phyloP scores from a whole-genome alignment of 2,888 invertebrate species.

The Drosophila gaucha region DNA sequence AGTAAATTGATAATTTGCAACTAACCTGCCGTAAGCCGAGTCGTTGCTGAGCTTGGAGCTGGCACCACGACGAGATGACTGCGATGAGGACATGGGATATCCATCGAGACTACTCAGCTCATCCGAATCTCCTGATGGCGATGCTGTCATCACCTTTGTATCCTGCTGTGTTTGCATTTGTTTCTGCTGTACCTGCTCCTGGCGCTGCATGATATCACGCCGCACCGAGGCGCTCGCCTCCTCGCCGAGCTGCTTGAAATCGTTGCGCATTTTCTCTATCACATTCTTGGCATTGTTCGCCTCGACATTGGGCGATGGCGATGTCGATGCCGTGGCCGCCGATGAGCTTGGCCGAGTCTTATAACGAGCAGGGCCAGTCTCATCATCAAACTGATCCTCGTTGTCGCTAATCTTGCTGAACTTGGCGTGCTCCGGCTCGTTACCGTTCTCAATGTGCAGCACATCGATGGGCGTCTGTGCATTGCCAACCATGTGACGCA shows the following conservation, averaged over 20 bases:
- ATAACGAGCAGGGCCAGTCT: constrained; percentile 33
- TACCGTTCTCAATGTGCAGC: constrained; percentile 79
- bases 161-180: constrained; percentile 27
- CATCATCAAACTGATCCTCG: constrained; percentile 63
- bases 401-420: constrained; percentile 82
- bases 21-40: constrained; percentile 95
- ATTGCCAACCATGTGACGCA: constrained; percentile 82
- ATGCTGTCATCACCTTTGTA: constrained; percentile 39
- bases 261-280: constrained; percentile 81
- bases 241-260: constrained; percentile 76
- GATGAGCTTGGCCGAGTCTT: constrained; percentile 30
- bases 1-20: constrained; percentile 63
- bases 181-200: constrained; percentile 16
- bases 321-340: constrained; percentile 42
- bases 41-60: constrained; percentile 86
- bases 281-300: constrained; percentile 83
- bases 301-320: constrained; percentile 76
- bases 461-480: constrained; percentile 80
- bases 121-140: constrained; percentile 82
- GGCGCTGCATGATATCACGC: constrained; percentile 42
- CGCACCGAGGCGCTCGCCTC: constrained; percentile 64
- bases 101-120: constrained; percentile 83
- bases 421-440: constrained; percentile 79
- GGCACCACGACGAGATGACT: constrained; percentile 74
- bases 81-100: constrained; percentile 79